Conservation (phyloP, 2,888 invertebrate genomes). For the Adelphocoris suturalis region DNA sequence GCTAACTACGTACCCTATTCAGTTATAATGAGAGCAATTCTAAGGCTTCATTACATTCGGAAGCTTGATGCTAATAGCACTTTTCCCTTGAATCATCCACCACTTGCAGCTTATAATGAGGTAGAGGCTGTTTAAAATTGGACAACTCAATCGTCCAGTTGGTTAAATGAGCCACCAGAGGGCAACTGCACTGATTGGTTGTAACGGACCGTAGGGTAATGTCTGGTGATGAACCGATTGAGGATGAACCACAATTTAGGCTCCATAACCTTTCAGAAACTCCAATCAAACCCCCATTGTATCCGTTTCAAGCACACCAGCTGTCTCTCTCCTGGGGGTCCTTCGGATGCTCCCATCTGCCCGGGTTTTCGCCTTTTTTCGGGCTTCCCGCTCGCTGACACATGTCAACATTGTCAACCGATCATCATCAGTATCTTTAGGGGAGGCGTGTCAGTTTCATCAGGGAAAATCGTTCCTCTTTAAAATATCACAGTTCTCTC, state of each 20-base stretch:
- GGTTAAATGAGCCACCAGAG: neutral
- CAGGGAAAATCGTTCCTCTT: neutral
- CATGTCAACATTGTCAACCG: slow-evolving; percentile 17
- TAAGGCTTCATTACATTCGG: neutral
- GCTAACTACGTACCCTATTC: no score
- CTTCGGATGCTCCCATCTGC: neutral
- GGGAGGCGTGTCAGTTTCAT: slow-evolving; percentile 16
- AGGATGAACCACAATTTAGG: slow-evolving; percentile 54
- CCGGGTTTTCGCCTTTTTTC: slow-evolving; percentile 2
- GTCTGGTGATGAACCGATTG: slow-evolving; percentile 53
- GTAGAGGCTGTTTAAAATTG: neutral
- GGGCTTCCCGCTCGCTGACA: neutral
- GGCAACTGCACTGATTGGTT: slow-evolving; percentile 21
- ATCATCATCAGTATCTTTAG: neutral
- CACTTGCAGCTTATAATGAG: slow-evolving; percentile 16
- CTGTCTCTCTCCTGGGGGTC: neutral
- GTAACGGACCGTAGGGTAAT: slow-evolving; percentile 17
- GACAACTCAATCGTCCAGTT: slow-evolving; percentile 7
- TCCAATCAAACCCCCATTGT: slow-evolving; percentile 52
- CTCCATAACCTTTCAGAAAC: slow-evolving; percentile 55
- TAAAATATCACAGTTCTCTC: neutral
- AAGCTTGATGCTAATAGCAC: neutral
- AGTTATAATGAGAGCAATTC: no score
- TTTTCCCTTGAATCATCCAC: neutral
- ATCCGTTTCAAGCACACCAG: neutral